Percentiles rank a stretch among this genome's conserved stretches.
These are phyloP conservation scores for Polydrusus tereticollis DNA, from an alignment of 2,888 invertebrate genomes.

Conservation along the genomic window DNA sequence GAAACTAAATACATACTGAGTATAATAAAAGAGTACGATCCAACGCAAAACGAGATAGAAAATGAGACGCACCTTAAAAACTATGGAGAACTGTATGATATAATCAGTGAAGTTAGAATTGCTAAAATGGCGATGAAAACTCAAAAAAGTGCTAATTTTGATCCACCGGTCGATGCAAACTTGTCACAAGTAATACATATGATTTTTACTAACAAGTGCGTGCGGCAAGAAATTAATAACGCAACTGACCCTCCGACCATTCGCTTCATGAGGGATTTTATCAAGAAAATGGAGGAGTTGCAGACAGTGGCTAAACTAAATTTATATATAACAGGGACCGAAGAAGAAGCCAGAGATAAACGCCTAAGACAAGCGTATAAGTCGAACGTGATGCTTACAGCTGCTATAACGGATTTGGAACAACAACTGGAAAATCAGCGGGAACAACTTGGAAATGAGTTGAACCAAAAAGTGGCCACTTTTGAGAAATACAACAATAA, in stretches of 20 bases:
- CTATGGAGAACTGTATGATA: constrained; percentile 14
- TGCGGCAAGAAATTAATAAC: constrained; percentile 39
- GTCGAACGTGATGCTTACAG: constrained; percentile 51
- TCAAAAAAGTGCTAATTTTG: not conserved
- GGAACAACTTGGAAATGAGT: constrained; percentile 55
- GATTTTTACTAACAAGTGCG: constrained; percentile 53
- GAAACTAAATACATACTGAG: constrained; percentile 50
- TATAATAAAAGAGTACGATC: constrained; percentile 45
- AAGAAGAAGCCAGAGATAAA: constrained; percentile 53
- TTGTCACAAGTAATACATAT: constrained; percentile 52
- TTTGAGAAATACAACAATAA: constrained; percentile 54
- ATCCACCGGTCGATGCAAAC: constrained; percentile 39
- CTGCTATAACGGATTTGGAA: constrained; percentile 53
- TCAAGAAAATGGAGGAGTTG: constrained; percentile 37
- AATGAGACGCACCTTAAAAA: not conserved
- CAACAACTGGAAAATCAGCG: constrained; percentile 55
- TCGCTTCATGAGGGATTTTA: constrained; percentile 35
- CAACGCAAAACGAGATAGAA: no score
- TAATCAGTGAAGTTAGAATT: constrained; percentile 21
- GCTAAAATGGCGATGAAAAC: constrained; percentile 9
- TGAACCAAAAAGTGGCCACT: constrained; percentile 54
- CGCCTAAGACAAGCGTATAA: constrained; percentile 55
- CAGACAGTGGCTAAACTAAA: constrained; percentile 50
- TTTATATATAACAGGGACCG: constrained; percentile 54
- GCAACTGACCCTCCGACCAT: constrained; percentile 1